Base-by-base conservation (phyloP, 2,797 vertebrate genomes). In the Acanthopagrus latus region DNA sequence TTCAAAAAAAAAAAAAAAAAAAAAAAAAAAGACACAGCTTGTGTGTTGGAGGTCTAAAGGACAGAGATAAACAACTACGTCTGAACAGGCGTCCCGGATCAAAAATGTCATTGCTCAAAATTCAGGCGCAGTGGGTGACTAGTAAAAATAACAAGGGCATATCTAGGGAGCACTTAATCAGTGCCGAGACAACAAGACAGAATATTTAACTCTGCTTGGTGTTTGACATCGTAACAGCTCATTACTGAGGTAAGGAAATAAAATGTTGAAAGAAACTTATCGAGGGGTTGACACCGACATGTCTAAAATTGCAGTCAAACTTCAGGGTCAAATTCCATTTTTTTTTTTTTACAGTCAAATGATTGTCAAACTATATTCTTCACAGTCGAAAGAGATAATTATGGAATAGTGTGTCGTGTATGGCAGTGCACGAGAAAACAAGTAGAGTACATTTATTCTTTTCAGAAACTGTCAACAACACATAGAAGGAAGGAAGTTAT, bases 111-210 rank as follows among this genome's bases (percentile, higher is more conserved):
- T 56, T 41, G 21, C 29, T 66, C 21, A 41, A 52, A 54, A 52
- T 70, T 38, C 38, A 62, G 7, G n/a, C 38, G n/a, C 66, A 69
- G 14, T 0, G 0, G 23, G 48, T 8, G 50, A 52, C 0, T 2
- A 46, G 3, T 18, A 54, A 23, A 23, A 43, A n/a, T 20, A 43
- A 52, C 14, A 2, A 43, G 21, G 38, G 41, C 18, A 27, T 18
- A 7, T 57, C 33, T 55, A 29, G 65, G 60, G 59, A 72, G 56
- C 46, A 72, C 29, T 55, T 56, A 47, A 78, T 71, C 33, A 70
- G 66, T 17, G 33, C 66, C 43, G 16, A 56, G 33, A 67, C 23
- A 23, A 69, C 7, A 43, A 9, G 48, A 66, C 12, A 14, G 25
- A 62, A 29, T 58, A 59, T 72, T 44, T 33, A 9, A 10, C 21